Base-by-base conservation (phyloP, 2,113 vertebrate genomes). In the Capreolus pygargus region DNA sequence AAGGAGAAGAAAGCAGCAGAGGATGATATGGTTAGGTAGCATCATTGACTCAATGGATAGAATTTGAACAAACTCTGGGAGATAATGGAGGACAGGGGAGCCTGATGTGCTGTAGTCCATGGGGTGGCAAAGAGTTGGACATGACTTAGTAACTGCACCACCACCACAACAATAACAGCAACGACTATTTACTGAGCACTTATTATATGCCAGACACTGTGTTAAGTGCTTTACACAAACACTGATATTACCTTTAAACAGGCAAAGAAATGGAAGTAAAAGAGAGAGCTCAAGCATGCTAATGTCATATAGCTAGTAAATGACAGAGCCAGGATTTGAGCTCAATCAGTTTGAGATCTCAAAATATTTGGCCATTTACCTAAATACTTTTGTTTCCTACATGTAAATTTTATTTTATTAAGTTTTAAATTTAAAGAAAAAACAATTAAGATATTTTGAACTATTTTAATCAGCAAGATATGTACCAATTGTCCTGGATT, bases 381-480 rank as follows among this genome's bases (percentile, higher is more conserved):
- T 93, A 87, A 79, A 39, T 64, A 52, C 23, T 28, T 2, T 84
- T 88, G 39, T 89, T 91, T 91, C 28, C 90, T 45, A 88, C 27
- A 33, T 67, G 45, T 61, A 91, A 57, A 79, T 86, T 95, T 57
- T 70, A 70, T 58, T 95, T 92, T 92, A 83, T 60, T 55, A 58
- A n/a, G 28, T 83, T 96, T 94, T 89, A 94, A 97, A 90, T 84
- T 15, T 16, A 64, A 92, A 87, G 33, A 43, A 88, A 86, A 88
- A 67, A 94, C 39, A 52, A 87, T 36, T 79, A 81, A 64, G 67
- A 30, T 50, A 79, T 43, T 91, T 89, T 58, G 16, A 74, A 64
- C 7, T 70, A 82, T 39, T 82, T 82, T 82, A 67, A 67, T 21
- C 9, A 36, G 45, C 25, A 90, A 81, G 27, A n/a, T 52, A 47